Evolutionary conservation across 2,888 invertebrate species (phyloP).

Genomic region (Drosophila quinaria): DNA sequence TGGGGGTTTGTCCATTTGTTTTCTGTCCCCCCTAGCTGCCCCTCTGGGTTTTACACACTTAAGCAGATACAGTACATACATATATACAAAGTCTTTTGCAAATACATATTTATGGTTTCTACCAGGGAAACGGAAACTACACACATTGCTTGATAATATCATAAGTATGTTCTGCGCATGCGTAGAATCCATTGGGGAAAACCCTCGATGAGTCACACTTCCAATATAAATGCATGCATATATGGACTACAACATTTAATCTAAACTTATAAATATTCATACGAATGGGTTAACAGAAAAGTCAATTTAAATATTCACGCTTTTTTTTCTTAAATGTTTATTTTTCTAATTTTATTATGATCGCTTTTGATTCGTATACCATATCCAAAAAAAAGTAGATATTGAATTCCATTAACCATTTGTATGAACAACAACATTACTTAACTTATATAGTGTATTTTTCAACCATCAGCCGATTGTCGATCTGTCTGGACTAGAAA

Average conservation of each 20-base stretch:
- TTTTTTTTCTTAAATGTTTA: too few relatives aligned
- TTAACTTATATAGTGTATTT: neutral
- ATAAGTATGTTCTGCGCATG: conserved; percentile 47
- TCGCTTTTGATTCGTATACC: too few relatives aligned
- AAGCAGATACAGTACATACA: neutral
- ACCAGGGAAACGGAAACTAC: conserved; percentile 63
- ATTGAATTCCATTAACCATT: too few relatives aligned
- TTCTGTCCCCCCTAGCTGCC: neutral
- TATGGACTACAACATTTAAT: neutral
- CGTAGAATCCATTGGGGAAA: conserved; percentile 34
- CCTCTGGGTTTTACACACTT: neutral
- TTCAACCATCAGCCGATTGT: neutral
- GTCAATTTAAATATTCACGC: too few relatives aligned
- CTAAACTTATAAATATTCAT: neutral
- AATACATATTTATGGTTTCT: conserved; percentile 31
- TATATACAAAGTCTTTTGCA: neutral
- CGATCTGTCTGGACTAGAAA: neutral
- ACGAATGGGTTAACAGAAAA: neutral
- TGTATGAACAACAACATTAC: too few relatives aligned
- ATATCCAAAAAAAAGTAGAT: too few relatives aligned
- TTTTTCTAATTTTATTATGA: too few relatives aligned
- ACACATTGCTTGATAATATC: conserved; percentile 19
- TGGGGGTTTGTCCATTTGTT: conserved; percentile 64
- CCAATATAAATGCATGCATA: conserved; percentile 4
- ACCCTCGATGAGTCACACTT: conserved; percentile 47